Conservation (phyloP, 2,113 vertebrate genomes). For the Microtus richardsoni region DNA sequence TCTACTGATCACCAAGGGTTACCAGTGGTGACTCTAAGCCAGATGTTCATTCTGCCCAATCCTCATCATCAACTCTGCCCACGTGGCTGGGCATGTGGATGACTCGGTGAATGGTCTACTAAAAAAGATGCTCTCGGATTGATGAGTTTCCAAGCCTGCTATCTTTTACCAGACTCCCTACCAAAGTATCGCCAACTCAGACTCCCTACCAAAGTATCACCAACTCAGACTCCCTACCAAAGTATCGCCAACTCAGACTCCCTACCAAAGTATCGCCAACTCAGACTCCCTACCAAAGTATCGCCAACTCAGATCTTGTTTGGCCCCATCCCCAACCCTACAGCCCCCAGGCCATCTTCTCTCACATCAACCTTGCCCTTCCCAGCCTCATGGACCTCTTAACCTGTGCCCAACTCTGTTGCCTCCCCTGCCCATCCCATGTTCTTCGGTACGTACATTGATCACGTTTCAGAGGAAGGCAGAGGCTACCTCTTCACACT, state of each 20-base stretch:
- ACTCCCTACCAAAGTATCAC: no score
- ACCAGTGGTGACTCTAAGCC: not conserved
- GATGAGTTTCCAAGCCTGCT: not conserved
- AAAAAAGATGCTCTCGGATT: not conserved
- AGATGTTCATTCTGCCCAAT: not conserved
- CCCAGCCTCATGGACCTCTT: not conserved
- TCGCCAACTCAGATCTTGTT: not conserved
- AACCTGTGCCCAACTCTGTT: rapidly evolving
- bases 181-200: not conserved
- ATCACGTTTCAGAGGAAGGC: not conserved
- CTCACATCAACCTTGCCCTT: not conserved
- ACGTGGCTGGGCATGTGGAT: not conserved
- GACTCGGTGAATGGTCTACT: not conserved
- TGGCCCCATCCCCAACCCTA: rapidly evolving
- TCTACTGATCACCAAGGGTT: no score
- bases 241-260: not conserved
- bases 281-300: not conserved
- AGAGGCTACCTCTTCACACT: not conserved
- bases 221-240: no score
- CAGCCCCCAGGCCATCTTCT: not conserved
- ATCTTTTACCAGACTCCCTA: not conserved
- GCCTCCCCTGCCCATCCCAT: not conserved
- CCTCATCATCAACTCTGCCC: not conserved
- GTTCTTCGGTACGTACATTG: not conserved
- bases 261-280: no score